phyloP scores from a whole-genome alignment of 2,113 vertebrate species.

The Upupa epops region DNA sequence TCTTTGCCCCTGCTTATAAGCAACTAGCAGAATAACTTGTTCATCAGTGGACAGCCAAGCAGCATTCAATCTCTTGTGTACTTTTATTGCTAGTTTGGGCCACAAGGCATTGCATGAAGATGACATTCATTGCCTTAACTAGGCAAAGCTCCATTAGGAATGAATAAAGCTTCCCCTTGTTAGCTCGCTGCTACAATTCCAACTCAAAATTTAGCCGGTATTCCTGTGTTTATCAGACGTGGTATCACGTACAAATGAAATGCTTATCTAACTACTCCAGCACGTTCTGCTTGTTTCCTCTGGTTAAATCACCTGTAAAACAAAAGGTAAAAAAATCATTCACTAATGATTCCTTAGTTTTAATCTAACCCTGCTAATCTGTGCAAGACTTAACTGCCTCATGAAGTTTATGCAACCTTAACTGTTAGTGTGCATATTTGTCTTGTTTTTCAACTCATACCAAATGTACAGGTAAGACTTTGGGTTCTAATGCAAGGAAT shows the following conservation, averaged over 20 bases:
- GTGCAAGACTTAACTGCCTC: neutral
- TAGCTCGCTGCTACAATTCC: neutral
- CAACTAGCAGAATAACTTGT: neutral
- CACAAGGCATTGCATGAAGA: neutral
- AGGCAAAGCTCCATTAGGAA: slow-evolving; percentile 11
- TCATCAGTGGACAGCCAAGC: neutral
- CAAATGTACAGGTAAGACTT: neutral
- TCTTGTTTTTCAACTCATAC: neutral
- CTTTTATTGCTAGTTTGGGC: slow-evolving; percentile 1
- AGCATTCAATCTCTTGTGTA: neutral
- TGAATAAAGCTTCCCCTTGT: neutral
- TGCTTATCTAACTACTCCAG: neutral
- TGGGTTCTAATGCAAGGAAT: neutral
- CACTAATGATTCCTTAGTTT: neutral
- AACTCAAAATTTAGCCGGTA: neutral
- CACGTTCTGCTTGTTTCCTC: neutral
- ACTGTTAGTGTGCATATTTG: neutral
- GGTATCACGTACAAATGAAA: neutral
- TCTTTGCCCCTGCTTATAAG: neutral
- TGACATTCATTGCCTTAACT: neutral
- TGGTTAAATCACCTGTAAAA: slow-evolving; percentile 1
- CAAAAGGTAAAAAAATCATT: neutral
- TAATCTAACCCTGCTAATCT: neutral
- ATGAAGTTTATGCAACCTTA: neutral
- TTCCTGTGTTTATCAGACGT: neutral